phyloP scores from a whole-genome alignment of 2,113 vertebrate species.

The Poeciliopsis occidentalis region DNA sequence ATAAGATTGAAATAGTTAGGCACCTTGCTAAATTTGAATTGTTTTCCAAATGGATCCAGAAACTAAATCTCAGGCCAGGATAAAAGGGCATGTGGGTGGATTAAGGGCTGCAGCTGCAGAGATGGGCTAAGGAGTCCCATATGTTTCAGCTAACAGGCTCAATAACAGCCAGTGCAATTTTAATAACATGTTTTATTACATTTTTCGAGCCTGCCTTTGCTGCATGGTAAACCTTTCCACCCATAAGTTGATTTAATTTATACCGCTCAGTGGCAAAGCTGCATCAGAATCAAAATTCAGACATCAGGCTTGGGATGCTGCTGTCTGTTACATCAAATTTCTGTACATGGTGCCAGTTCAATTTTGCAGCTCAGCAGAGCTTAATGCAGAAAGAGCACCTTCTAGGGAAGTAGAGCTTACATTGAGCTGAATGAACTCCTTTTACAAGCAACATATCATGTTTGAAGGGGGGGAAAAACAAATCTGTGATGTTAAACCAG shows the following conservation, averaged over 20 bases:
- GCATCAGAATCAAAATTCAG: slow-evolving; percentile 56
- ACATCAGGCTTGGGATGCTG: slow-evolving; percentile 60
- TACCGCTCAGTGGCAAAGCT: slow-evolving; percentile 21
- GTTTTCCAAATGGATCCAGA: slow-evolving; percentile 61
- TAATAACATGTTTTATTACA: slow-evolving; percentile 2
- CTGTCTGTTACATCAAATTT: slow-evolving; percentile 64
- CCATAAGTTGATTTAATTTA: slow-evolving; percentile 43
- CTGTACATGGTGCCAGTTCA: slow-evolving; percentile 67
- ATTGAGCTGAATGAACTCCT: slow-evolving; percentile 36
- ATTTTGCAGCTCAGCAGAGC: slow-evolving; percentile 74
- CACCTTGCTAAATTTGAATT: slow-evolving; percentile 59
- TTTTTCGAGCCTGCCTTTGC: slow-evolving; percentile 11
- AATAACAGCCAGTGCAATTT: slow-evolving; percentile 34
- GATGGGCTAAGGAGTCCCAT: slow-evolving; percentile 47
- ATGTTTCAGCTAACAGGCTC: slow-evolving; percentile 67
- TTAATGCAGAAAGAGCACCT: slow-evolving; percentile 56
- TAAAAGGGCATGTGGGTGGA: slow-evolving; percentile 49
- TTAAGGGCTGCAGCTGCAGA: slow-evolving; percentile 14
- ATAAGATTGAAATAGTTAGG: slow-evolving; percentile 69
- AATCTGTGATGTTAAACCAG: too few relatives aligned
- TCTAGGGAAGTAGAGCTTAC: slow-evolving; percentile 25
- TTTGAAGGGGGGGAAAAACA: slow-evolving; percentile 9
- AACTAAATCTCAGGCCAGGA: slow-evolving; percentile 22
- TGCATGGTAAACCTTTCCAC: slow-evolving; percentile 16
- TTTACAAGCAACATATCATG: slow-evolving; percentile 34